These are phyloP conservation scores for Heliconius eleuchia DNA, from an alignment of 1,140 invertebrate species.

Conservation along the genomic window DNA sequence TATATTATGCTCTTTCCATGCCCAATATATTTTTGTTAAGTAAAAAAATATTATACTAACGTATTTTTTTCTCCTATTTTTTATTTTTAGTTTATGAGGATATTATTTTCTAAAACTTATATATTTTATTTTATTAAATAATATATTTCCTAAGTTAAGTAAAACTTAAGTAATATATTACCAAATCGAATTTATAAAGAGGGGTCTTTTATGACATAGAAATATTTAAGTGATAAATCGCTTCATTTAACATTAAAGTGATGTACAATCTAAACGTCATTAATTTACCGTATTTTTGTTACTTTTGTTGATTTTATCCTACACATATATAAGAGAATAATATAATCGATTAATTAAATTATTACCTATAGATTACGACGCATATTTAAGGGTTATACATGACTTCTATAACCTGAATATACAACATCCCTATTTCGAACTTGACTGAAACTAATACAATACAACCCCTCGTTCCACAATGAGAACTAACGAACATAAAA, in stretches of 20 bases:
- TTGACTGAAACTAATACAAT: background rate
- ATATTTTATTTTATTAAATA: too few species aligned
- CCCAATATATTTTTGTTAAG: background rate
- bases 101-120: background rate
- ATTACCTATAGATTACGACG: background rate
- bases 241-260: background rate
- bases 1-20: background rate
- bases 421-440: background rate
- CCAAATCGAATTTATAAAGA: background rate
- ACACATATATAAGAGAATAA: background rate
- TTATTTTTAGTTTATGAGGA: too few species aligned
- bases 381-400: background rate
- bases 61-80: background rate
- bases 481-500: slow-evolving; percentile 14
- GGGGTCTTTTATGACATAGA: background rate
- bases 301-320: too few species aligned
- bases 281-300: background rate
- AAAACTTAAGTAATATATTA: too few species aligned
- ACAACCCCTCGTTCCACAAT: background rate
- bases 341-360: background rate
- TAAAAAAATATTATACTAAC: background rate
- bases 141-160: too few species aligned
- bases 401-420: background rate
- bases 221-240: background rate
- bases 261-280: background rate